Percentiles rank a stretch among this genome's conserved stretches.
Conservation (phyloP, 2,797 vertebrate species). For the Nasua narica region DNA sequence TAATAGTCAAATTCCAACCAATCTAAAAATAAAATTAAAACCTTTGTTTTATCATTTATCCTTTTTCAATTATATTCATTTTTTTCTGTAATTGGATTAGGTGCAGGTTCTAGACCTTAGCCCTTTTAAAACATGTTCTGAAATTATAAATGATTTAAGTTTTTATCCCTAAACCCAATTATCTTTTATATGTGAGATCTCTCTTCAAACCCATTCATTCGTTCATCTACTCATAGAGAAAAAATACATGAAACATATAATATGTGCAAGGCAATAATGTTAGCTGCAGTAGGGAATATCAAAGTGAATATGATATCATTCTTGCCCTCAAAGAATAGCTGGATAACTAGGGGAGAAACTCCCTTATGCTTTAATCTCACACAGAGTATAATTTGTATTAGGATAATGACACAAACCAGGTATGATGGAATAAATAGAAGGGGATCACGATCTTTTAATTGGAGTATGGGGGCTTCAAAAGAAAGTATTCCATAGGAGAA, state of each 20-base stretch:
- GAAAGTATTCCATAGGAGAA: neutral
- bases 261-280: neutral
- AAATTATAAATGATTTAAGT: neutral
- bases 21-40: conserved; percentile 68
- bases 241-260: neutral
- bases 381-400: neutral
- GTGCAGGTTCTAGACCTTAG: conserved; percentile 56
- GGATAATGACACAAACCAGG: neutral
- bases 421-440: neutral
- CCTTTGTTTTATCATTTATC: conserved; percentile 43
- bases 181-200: neutral
- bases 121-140: conserved; percentile 55
- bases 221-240: neutral
- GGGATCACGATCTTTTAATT: neutral
- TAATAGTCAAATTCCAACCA: conserved; percentile 51
- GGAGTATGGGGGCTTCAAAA: neutral
- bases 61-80: conserved; percentile 66
- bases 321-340: neutral
- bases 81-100: conserved; percentile 76
- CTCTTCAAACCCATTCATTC: neutral
- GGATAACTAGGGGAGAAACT: neutral
- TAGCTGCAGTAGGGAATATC: neutral
- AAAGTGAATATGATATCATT: neutral
- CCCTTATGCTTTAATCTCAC: neutral
- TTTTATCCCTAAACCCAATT: neutral